Base-by-base conservation (phyloP, 2,113 vertebrate species). In the Siphamia tubifer region DNA sequence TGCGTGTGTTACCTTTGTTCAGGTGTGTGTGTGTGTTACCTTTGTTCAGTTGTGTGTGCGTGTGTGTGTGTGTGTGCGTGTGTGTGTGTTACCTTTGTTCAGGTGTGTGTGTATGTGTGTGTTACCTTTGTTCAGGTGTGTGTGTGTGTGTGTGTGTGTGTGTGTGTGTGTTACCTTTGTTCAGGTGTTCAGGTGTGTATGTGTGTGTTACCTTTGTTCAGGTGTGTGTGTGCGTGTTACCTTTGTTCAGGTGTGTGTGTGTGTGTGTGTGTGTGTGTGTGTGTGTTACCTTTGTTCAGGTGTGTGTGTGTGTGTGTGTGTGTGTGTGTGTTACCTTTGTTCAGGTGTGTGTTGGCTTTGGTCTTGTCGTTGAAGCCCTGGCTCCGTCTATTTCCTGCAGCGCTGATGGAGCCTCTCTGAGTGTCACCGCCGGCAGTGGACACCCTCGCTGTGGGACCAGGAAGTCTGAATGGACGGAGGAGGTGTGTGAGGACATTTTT, bases 291-390 rank as follows among this genome's bases (percentile, higher is more conserved):
- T n/a, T n/a, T n/a, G 61, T 31, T n/a, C n/a, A n/a, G n/a, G 7
- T 44, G 32, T 20, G 19, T 19, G 40, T 40, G 57, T 27, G 20
- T 24, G 4, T 42, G 43, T 31, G 13, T 3, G n/a, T 39, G n/a
- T 24, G 15, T 6, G 23, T 13, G 7, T 30, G 4, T 17, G 91
- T 83, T 87, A 98, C 97, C 97, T 96, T 92, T 97, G 81, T 91
- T 84, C n/a, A 90, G 92, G 60, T 92, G 90, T 19, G 91, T 85
- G 80, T 87, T 92, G 38, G 92, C 94, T 89, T 96, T 98, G 42
- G 95, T 94, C 90, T 98, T 99, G 83, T 98, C 96, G 0, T 93
- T 95, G 89, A 97, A 96, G 90, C 94, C 97, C 92, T 96, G 98
- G 83, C 98, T 99, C 75, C 96, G 96, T 11, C 97, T 89, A 87